Base-by-base conservation (phyloP, 2,113 vertebrate genomes). In the Nyctereutes procyonoides region DNA sequence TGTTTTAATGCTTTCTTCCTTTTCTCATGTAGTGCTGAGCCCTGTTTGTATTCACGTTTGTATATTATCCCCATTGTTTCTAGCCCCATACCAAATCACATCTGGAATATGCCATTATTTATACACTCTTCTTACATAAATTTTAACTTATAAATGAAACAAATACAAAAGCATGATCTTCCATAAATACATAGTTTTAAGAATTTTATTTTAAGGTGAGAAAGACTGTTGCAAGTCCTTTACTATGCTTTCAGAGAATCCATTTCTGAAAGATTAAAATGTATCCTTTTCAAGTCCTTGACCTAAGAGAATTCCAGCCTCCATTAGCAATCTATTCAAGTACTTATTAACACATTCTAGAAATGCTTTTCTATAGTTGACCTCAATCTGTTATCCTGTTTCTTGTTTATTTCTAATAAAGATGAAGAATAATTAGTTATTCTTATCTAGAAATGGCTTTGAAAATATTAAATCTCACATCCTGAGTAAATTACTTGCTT, bases 141-240 rank as follows among this genome's bases (percentile, higher is more conserved):
- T 63, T 77, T 81, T 94, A 92, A 93, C 81, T 95, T 84, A 77
- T 71, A 30, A 96, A 71, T 81, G 51, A 96, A 84, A 62, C 80
- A 80, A 85, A 63, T 81, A 32, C 8, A 95, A 74, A 60, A 92
- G 4, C 12, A 24, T 62, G 20, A 6, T 71, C 51, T 77, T 63
- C 62, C 7, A 43, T 82, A 83, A 69, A 35, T 88, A 53, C 11
- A 28, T 62, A 16, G 51, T 85, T 92, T 94, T 69, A 43, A 73
- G 35, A 93, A 56, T 95, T 74, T 88, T 95, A 86, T 53, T 82
- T 95, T 71, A 92, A 82, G 14, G 8, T 85, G 8, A 86, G 26
- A 28, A 81, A 55, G 53, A 77, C 13, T 58, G 30, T 88, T 32
- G 35, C 5, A 32, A n/a, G 8, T 82, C 4, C 55, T 90, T 69